phyloP scores from a whole-genome alignment of 2,113 vertebrate genomes.

The Lethenteron camtschaticum region DNA sequence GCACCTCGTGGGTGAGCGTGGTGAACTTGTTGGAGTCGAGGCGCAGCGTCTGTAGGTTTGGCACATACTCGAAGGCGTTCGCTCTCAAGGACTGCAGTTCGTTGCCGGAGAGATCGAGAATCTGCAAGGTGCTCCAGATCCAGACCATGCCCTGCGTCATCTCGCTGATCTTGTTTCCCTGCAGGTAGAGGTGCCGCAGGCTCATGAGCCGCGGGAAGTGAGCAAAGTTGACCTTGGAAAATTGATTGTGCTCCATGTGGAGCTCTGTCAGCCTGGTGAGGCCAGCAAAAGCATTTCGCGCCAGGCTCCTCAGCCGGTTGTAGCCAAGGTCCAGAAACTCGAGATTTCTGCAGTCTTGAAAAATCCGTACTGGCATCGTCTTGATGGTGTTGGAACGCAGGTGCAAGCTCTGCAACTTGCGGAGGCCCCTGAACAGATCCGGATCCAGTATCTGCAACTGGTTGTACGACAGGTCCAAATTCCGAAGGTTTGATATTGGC shows the following conservation, averaged over 20 bases:
- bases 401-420: conserved; percentile 77
- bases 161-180: conserved; percentile 82
- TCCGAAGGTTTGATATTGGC: conserved; percentile 65
- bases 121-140: conserved; percentile 90
- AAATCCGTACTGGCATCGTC: conserved; percentile 59
- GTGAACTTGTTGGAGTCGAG: conserved; percentile 96
- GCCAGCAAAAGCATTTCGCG: conserved; percentile 74
- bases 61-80: conserved; percentile 72
- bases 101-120: conserved; percentile 88
- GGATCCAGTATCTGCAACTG: conserved; percentile 61
- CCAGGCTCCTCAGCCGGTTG: conserved; percentile 72
- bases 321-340: conserved; percentile 90
- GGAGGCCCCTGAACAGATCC: conserved; percentile 60
- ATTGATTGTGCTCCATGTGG: conserved; percentile 91
- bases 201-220: conserved; percentile 79
- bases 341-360: conserved; percentile 83
- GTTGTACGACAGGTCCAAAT: conserved; percentile 88
- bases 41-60: conserved; percentile 83
- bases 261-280: conserved; percentile 75
- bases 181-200: conserved; percentile 69
- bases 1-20: conserved; percentile 74
- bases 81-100: conserved; percentile 63
- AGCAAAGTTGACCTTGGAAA: conserved; percentile 88
- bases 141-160: conserved; percentile 81
- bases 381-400: conserved; percentile 76